Evolutionary conservation across 2,113 vertebrate genomes (phyloP), one percentile per base, ranked within the genome.

Genomic region (Strix uralensis): DNA sequence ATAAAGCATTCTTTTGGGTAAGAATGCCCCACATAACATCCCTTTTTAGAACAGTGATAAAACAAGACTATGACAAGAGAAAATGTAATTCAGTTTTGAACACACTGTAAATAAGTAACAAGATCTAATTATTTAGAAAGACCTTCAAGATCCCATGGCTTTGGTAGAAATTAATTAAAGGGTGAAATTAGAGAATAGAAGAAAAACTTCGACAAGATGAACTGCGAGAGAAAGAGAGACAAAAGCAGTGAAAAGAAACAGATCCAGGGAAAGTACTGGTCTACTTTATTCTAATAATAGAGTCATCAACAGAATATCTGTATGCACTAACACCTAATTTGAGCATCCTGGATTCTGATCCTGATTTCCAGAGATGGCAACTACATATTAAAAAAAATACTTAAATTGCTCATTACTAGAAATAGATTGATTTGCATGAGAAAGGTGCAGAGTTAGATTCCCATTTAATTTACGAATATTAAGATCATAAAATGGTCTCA

Each of bases 391-490:
- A 30, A 87, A 90, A 94, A 72, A 73, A 14, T 0, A 10, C 46
- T 81, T 82, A 91, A 87, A 95, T 73, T 94, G 81, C 46, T 97
- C 74, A 88, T 96, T 85, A 94, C 74, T 89, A 92, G 93, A 97
- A 97, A 90, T 73, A 94, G 89, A 88, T 80, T 90, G 61, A 93
- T 95, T 95, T 90, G 71, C 93, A 94, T 90, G 84, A 91, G 91
- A 92, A 96, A 85, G 70, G 58, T 65, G 59, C 30, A 63, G 58
- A 94, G 46, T 87, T 81, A 81, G 52, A 80, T 46, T 95, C 78
- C 30, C 14, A 66, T 40, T 94, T 91, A 21, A 61, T 58, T 87
- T 92, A 85, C 1, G 0, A 94, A 87, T 82, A 42, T 6, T 54
- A 88, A 89, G 36, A 67, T 62, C 11, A 66, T 52, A 69, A 90